Conservation (phyloP, 1,140 invertebrate genomes). For the Trichonephila clavipes region DNA sequence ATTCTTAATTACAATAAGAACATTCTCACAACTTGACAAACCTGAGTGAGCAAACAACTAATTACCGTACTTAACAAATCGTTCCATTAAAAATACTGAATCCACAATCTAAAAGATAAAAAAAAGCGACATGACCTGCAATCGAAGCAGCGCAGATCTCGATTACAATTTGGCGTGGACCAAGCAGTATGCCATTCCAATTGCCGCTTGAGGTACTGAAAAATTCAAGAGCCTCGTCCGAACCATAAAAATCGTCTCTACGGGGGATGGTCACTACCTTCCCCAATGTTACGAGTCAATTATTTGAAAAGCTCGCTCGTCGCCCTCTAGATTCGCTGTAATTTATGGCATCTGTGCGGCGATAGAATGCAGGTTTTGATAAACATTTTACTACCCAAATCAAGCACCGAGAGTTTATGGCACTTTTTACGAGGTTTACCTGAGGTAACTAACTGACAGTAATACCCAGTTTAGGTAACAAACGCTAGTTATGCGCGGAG, state of each 20-base stretch:
- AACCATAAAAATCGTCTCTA: conserved; percentile 22
- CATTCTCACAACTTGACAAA: too few species aligned
- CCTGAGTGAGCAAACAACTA: too few species aligned
- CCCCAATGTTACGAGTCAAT: conserved; percentile 33
- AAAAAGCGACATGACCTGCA: neutral
- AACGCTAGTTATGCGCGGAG: neutral
- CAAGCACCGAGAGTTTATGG: conserved; percentile 20
- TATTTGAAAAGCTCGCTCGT: conserved; percentile 46
- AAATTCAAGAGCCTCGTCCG: conserved; percentile 37
- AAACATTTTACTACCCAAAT: conserved; percentile 53
- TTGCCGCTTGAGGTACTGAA: neutral
- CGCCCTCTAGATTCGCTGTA: neutral
- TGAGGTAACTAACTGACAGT: conserved; percentile 34
- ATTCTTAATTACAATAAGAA: too few species aligned
- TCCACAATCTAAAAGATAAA: too few species aligned
- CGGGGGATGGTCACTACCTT: neutral
- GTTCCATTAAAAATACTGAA: too few species aligned
- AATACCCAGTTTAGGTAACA: neutral
- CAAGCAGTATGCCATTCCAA: conserved; percentile 11
- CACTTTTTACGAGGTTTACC: conserved; percentile 44
- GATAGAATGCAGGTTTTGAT: conserved; percentile 40
- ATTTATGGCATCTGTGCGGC: conserved; percentile 32
- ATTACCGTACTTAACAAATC: too few species aligned
- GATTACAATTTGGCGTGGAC: neutral
- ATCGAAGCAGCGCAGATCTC: neutral